phyloP scores from a whole-genome alignment of 2,888 invertebrate genomes.

The Pyrrhia umbra region DNA sequence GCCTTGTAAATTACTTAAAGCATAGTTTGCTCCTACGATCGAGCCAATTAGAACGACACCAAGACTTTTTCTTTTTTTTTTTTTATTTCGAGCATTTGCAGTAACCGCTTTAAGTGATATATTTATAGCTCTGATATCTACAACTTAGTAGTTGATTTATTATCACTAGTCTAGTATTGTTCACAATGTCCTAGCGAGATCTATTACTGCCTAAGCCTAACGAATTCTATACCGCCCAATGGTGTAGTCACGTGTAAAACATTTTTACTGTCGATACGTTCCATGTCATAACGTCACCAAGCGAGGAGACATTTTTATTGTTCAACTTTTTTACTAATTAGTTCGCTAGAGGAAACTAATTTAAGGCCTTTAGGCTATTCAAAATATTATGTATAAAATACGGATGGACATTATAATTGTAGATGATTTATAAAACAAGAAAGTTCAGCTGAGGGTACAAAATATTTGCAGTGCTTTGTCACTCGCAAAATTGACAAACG shows the following conservation, averaged over 20 bases:
- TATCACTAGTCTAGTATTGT: no score
- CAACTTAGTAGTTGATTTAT: not conserved
- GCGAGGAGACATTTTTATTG: not conserved
- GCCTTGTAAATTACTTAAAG: not conserved
- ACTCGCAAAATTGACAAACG: no score
- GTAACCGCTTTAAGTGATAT: not conserved
- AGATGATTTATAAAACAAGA: not conserved
- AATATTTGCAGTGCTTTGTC: no score
- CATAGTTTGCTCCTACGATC: not conserved
- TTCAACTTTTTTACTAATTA: not conserved
- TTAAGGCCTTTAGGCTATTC: not conserved
- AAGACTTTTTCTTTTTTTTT: not conserved
- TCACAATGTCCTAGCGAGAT: no score
- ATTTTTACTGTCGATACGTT: not conserved
- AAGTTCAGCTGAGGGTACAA: not conserved
- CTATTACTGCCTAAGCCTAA: slow-evolving; percentile 2
- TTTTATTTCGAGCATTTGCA: not conserved
- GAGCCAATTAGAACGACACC: no score
- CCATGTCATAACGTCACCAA: not conserved
- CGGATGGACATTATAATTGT: not conserved
- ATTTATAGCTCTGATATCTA: not conserved
- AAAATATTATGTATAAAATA: not conserved
- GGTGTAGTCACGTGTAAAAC: not conserved
- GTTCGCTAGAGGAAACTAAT: slow-evolving; percentile 10
- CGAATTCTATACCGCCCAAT: slow-evolving; percentile 4